Base-by-base conservation (phyloP, 1,140 invertebrate species). In the Mamestra configurata region DNA sequence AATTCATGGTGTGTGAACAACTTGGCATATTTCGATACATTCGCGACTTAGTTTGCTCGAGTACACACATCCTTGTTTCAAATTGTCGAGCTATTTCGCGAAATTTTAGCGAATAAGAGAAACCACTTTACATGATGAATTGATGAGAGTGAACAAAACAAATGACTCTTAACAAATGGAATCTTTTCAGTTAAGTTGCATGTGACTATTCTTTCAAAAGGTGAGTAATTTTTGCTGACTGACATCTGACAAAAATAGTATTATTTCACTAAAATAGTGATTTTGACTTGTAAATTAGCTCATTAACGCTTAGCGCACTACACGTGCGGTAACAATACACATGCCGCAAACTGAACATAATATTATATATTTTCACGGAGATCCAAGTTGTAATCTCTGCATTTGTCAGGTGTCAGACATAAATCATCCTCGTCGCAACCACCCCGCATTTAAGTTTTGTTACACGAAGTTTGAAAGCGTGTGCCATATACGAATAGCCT, bases 81-180 rank as follows among this genome's bases (percentile, higher is more conserved):
- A 68, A 46, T 68, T 68, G 64, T 24, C 40, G 20, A 22, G 10
- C n/a, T n/a, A 68, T 68, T 68, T 68, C 61, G 22, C 18, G n/a
- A 40, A 35, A 37, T 35, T 37, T 64, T 8, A 46, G 64, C 22
- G 4, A 5, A 66, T 46, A 40, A 40, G n/a, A 13, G 13, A 24
- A 66, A 20, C 20, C 27, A 8, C 59, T 61, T n/a, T 18, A 37
- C 27, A 37, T 64, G n/a, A 64, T 6, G 4, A 1, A 61, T 11
- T 13, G n/a, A n/a, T n/a, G n/a, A n/a, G n/a, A 31, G 2, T 31
- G 27, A 31, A 31, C 27, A 31, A 31, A 31, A 31, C 27, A 31
- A 31, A 31, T 31, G 27, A 31, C 27, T 3, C 27, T 31, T 1
- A 61, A 61, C 5, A 35, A 61, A 61, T 37, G 15, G n/a, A 64